Evolutionary conservation across 2,888 invertebrate genomes (phyloP).

Genomic region (Thecocarcelia acutangulata): DNA sequence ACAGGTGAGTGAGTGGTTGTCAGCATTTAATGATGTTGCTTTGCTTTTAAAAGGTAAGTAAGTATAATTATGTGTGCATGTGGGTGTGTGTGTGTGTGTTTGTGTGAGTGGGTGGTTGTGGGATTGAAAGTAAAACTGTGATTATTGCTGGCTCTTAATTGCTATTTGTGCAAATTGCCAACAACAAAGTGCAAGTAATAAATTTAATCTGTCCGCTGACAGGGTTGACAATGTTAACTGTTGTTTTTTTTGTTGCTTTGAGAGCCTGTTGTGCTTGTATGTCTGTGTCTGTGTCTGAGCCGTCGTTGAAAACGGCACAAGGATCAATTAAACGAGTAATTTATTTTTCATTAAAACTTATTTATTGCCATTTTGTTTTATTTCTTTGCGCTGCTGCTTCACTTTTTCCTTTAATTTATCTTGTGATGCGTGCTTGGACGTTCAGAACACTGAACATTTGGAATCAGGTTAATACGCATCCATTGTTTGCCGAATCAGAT

Average conservation of each 20-base stretch:
- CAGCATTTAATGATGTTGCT: too few species aligned
- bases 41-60: too few species aligned
- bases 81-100: too few species aligned
- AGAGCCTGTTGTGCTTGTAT: background rate
- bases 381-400: background rate
- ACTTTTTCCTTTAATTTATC: background rate
- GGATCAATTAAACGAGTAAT: slow-evolving; percentile 66
- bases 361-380: slow-evolving; percentile 15
- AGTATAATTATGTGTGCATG: background rate
- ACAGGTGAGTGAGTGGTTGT: slow-evolving; percentile 83
- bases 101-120: slow-evolving; percentile 2
- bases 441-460: slow-evolving; percentile 90
- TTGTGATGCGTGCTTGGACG: slow-evolving; percentile 2
- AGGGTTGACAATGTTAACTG: slow-evolving; percentile 1
- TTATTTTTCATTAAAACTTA: slow-evolving; percentile 63
- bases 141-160: slow-evolving; percentile 47
- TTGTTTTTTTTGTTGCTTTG: background rate
- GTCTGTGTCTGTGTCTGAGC: background rate
- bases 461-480: slow-evolving; percentile 93
- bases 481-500: slow-evolving; percentile 91
- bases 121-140: slow-evolving; percentile 27
- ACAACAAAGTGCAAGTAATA: slow-evolving; percentile 30
- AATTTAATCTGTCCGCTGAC: slow-evolving; percentile 44
- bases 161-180: slow-evolving; percentile 35
- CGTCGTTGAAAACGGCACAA: slow-evolving; percentile 8